Percentiles rank a stretch among this genome's conserved stretches.
Conservation (phyloP, 2,888 invertebrate species). For the Caenorhabditis sp. region DNA sequence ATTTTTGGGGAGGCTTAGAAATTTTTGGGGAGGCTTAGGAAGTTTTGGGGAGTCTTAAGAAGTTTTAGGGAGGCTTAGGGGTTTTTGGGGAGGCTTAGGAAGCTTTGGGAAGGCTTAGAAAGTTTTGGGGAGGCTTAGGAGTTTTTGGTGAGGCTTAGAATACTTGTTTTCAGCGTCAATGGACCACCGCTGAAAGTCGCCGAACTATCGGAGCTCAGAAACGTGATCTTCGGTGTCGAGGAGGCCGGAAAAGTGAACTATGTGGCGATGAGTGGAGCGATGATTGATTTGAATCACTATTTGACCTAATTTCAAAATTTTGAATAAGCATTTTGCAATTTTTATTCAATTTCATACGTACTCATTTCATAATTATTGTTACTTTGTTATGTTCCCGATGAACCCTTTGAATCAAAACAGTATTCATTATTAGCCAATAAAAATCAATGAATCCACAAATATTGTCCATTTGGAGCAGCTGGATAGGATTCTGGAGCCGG, state of each 20-base stretch:
- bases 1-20: too few relatives aligned
- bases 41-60: background rate
- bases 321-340: too few relatives aligned
- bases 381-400: background rate
- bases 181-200: conserved; percentile 20
- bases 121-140: too few relatives aligned
- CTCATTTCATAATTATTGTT: background rate
- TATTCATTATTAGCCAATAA: background rate
- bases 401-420: too few relatives aligned
- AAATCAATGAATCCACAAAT: conserved; percentile 68
- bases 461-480: conserved; percentile 50
- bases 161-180: conserved; percentile 23
- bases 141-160: too few relatives aligned
- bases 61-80: too few relatives aligned
- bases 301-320: conserved; percentile 3
- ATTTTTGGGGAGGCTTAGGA: too few relatives aligned
- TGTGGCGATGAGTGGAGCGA: conserved; percentile 46
- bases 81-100: too few relatives aligned
- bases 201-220: conserved; percentile 31
- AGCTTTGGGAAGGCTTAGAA: too few relatives aligned
- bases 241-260: conserved; percentile 57
- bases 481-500: conserved; percentile 55
- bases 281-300: conserved; percentile 43
- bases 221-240: conserved; percentile 55
- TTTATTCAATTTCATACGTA: too few relatives aligned